Evolutionary conservation across 2,797 vertebrate genomes (phyloP), one percentile per base, ranked within the genome.

Genomic region (Neosilurus hyrtlii): DNA sequence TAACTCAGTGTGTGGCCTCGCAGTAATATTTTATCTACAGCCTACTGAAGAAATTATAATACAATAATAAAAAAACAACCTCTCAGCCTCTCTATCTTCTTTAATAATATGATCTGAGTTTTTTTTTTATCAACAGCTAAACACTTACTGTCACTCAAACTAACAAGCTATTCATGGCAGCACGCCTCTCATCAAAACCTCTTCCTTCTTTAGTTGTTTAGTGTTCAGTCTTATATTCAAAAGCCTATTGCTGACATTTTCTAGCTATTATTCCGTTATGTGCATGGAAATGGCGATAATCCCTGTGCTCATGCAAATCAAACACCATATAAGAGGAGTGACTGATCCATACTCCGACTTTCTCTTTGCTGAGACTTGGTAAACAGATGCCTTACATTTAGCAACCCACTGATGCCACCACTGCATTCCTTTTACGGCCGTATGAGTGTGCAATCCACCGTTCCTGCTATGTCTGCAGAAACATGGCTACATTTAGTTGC

Each of bases 111-210:
- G 9, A 65, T 59, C 56, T 8, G 61, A 68, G 11, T 63, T 79
- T 57, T 26, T 67, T 56, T 85, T 37, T n/a, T n/a, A n/a, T 61
- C 71, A 73, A 83, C 43, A 75, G 66, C 59, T 84, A 74, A 74
- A 77, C 9, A 11, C 59, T 86, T 6, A n/a, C 51, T 72, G 62
- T 72, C 68, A 74, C 49, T 86, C 63, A 85, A 72, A 85, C 82
- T 74, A 84, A 76, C 56, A 82, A 83, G 70, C 74, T 57, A 54
- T 2, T 35, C 59, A 71, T 66, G 24, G 35, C 20, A 30, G 35
- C 74, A 66, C 37, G 77, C 30, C 15, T 82, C 24, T 35, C 18
- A 62, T 75, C 67, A 56, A 51, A 59, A 85, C 74, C 84, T 73
- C 67, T 67, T 68, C 61, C 66, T n/a, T 52, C 67, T 75, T 65